phyloP scores from a whole-genome alignment of 2,797 vertebrate genomes.

The Podarcis siculus region DNA sequence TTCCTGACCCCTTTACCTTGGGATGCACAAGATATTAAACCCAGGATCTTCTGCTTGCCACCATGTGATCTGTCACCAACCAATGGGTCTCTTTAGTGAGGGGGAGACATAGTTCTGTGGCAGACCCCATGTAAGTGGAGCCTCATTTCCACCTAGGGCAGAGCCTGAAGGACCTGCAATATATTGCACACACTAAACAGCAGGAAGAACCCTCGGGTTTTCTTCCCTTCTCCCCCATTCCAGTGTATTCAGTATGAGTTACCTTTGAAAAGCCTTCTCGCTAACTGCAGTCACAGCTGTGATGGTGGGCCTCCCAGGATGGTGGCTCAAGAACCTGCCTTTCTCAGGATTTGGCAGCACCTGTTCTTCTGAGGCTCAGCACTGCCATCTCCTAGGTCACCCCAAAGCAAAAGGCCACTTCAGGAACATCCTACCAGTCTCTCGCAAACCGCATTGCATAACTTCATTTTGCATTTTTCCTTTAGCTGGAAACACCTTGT shows the following conservation, averaged over 20 bases:
- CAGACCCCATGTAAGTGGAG: neutral
- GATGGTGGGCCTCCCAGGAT: neutral
- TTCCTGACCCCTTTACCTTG: neutral
- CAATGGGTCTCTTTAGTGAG: neutral
- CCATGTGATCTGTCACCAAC: neutral
- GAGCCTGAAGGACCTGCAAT: neutral
- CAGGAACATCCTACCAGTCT: neutral
- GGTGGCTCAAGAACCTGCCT: neutral
- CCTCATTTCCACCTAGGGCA: neutral
- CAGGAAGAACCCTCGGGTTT: neutral
- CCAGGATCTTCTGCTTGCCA: neutral
- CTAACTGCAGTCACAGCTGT: conserved; percentile 1
- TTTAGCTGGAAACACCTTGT: neutral
- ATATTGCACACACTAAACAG: neutral
- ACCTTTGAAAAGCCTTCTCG: conserved; percentile 48
- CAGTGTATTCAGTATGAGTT: conserved; percentile 31
- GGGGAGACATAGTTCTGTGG: neutral
- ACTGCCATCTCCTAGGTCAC: fast-evolving
- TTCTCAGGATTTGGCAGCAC: neutral
- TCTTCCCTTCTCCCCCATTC: neutral
- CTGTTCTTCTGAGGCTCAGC: conserved; percentile 5
- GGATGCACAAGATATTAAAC: neutral
- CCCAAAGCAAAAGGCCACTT: neutral
- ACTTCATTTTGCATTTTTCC: neutral
- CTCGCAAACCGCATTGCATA: neutral